Evolutionary conservation across 2,888 invertebrate species (phyloP), one percentile per base, ranked within the genome.

Genomic region (Nematopogon swammerdamellus): DNA sequence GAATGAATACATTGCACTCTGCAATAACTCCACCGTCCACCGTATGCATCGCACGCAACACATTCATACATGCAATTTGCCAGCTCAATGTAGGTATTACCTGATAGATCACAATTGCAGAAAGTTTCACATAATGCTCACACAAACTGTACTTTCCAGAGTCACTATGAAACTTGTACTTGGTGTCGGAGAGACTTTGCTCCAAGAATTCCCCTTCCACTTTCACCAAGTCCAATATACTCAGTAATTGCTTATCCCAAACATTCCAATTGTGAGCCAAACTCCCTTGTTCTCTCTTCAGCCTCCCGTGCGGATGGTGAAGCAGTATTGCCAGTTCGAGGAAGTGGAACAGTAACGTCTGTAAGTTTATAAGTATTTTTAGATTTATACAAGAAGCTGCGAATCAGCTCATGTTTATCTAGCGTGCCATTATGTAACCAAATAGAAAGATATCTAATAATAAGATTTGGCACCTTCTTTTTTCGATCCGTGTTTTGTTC

Each of bases 401-500:
- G n/a, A n/a, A n/a, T n/a, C n/a, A n/a, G n/a, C n/a, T n/a, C n/a
- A n/a, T n/a, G n/a, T n/a, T n/a, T n/a, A n/a, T n/a, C n/a, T n/a
- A n/a, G n/a, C n/a, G n/a, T n/a, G n/a, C n/a, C n/a, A n/a, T n/a
- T n/a, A n/a, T n/a, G n/a, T n/a, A n/a, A n/a, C n/a, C n/a, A n/a
- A n/a, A n/a, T n/a, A n/a, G n/a, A n/a, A n/a, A n/a, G n/a, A n/a
- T n/a, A n/a, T n/a, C n/a, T n/a, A n/a, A n/a, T n/a, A n/a, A n/a
- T n/a, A n/a, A n/a, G n/a, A n/a, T n/a, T n/a, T n/a, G n/a, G n/a
- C n/a, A 76, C 80, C 72, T 80, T 80, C 57, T 72, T 79, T 59
- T 71, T 75, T 49, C 63, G 60, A 50, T 75, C 76, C 53, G 69
- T 60, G 55, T 68, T 73, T 56, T 67, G 70, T 52, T 76, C 75